Evolutionary conservation across 1,140 invertebrate genomes (phyloP), one percentile per base, ranked within the genome.

Genomic region (Trichogramma pretiosum): DNA sequence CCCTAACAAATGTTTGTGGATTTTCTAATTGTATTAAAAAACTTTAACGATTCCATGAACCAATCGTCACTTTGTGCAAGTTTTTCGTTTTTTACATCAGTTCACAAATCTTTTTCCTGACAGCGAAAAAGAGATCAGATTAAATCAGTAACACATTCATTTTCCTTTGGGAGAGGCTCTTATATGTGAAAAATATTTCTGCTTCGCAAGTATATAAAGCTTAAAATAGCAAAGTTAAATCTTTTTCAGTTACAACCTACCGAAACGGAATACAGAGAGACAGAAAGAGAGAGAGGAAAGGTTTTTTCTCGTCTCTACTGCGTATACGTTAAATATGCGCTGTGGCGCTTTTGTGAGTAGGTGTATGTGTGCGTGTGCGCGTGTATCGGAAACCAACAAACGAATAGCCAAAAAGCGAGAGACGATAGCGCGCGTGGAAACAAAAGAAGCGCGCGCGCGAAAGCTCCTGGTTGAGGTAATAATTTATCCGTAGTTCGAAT

Each of bases 401-500:
- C n/a, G n/a, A 28, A 28, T 28, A 28, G 24, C 5, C 24, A 22
- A 13, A 32, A 33, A 34, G 13, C 18, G 38, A 30, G n/a, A 21
- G 26, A 19, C 14, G 13, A 39, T 4, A n/a, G 22, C 21, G 26
- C 16, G 8, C 18, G 16, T n/a, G n/a, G n/a, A 50, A 24, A 45
- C 7, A 40, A 50, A 38, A 30, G 26, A 44, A 21, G 21, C 16
- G 40, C 38, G 18, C 13, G 48, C 38, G 28, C 35, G 35, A 18
- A 36, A 10, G 23, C 17, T n/a, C n/a, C n/a, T n/a, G 48, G 37
- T 18, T 45, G 14, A 49, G 40, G 23, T 23, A 22, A 48, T 63
- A 59, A 65, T 65, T 63, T 62, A 65, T 59, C 55, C 55, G 57
- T 56, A 46, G 57, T 55, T 57, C 59, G 60, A 65, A 65, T 65